These are phyloP conservation scores for Aplochiton taeniatus DNA, from an alignment of 2,797 vertebrate genomes.

Conservation along the genomic window DNA sequence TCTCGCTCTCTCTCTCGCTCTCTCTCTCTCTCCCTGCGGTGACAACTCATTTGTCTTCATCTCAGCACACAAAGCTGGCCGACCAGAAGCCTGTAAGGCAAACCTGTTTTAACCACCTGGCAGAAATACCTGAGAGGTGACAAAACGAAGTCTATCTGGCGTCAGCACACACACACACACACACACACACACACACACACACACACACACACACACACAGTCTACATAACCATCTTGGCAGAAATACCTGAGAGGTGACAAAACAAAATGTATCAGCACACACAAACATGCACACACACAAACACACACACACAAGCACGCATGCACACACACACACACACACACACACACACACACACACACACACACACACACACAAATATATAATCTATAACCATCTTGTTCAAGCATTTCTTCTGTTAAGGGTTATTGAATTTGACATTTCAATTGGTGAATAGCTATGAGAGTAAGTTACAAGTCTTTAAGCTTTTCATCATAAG, in stretches of 20 bases:
- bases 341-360: conserved; percentile 11
- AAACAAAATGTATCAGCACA: conserved; percentile 14
- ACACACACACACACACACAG: too few relatives aligned
- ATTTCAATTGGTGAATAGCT: too few relatives aligned
- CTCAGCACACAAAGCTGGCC: conserved; percentile 34
- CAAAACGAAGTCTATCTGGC: conserved; percentile 17
- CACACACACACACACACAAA: conserved; percentile 7
- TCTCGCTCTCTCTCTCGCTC: conserved; percentile 18
- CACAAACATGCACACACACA: conserved; percentile 1
- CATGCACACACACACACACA: conserved; percentile 7
- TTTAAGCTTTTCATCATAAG: too few relatives aligned
- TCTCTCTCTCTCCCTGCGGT: conserved; percentile 28
- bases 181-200: too few relatives aligned
- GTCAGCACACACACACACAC: too few relatives aligned
- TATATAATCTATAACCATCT: background rate
- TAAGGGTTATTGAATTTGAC: too few relatives aligned
- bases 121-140: conserved; percentile 57
- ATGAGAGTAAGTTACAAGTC: too few relatives aligned
- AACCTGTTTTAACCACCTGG: conserved; percentile 58
- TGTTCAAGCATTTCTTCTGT: too few relatives aligned
- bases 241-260: conserved; percentile 57
- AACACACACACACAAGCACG: conserved; percentile 3
- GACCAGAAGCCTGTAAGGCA: conserved; percentile 33
- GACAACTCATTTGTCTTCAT: conserved; percentile 72
- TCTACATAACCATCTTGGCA: conserved; percentile 48